Evolutionary conservation across 2,797 vertebrate species (phyloP).

Genomic region (Anolis apletophallus): DNA sequence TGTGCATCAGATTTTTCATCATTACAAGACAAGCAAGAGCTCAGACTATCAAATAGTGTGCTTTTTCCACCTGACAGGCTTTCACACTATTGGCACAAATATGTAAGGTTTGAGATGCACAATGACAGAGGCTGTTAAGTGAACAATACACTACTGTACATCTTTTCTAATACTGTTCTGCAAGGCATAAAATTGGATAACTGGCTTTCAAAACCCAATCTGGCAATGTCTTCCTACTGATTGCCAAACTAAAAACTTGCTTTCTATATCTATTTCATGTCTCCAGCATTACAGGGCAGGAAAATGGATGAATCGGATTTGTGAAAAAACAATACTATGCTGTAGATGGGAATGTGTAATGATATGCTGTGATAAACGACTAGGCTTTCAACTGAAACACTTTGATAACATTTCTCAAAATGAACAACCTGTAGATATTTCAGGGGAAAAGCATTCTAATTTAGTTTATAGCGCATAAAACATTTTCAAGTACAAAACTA

Average conservation of each 20-base stretch:
- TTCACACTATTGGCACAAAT: slow-evolving; percentile 7
- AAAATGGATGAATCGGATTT: background rate
- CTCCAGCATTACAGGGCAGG: background rate
- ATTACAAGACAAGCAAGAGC: background rate
- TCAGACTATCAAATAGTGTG: background rate
- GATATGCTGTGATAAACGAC: background rate
- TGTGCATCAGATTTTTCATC: background rate
- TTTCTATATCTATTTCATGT: background rate
- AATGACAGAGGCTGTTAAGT: background rate
- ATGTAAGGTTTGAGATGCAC: background rate
- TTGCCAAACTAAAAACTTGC: background rate
- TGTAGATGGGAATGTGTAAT: background rate
- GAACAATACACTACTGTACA: background rate
- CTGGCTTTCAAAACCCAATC: background rate
- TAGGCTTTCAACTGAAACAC: background rate
- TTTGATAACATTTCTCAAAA: background rate
- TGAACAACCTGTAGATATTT: background rate
- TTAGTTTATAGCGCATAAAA: background rate
- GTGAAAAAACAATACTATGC: background rate
- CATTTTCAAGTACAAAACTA: background rate
- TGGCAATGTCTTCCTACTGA: background rate
- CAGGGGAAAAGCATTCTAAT: background rate
- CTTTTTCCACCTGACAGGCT: background rate
- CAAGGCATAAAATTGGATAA: background rate
- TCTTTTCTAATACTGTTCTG: background rate